phyloP scores from a whole-genome alignment of 2,888 invertebrate species.

The Neria commutata region DNA sequence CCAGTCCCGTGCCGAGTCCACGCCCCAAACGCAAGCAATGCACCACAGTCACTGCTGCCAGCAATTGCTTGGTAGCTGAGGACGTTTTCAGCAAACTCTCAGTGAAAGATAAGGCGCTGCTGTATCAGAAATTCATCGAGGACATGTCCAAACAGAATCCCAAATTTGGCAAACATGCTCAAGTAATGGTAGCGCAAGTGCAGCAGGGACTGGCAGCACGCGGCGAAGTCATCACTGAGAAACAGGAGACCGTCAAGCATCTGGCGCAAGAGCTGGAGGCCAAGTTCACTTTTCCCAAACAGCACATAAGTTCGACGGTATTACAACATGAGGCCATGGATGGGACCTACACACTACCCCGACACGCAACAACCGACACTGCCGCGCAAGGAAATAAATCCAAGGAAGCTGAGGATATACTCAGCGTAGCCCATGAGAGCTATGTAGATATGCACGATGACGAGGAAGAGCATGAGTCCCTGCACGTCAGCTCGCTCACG shows the following conservation, averaged over 20 bases:
- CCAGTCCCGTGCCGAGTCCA: slow-evolving; percentile 33
- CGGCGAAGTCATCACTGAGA: slow-evolving; percentile 44
- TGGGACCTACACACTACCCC: too few species aligned
- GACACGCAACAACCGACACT: slow-evolving; percentile 8
- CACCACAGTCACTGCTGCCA: slow-evolving; percentile 5
- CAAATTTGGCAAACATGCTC: slow-evolving; percentile 44
- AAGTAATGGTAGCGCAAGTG: slow-evolving; percentile 37
- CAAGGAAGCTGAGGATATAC: slow-evolving; percentile 23
- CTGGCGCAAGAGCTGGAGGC: slow-evolving; percentile 47
- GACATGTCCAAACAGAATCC: slow-evolving; percentile 51
- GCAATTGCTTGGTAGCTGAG: slow-evolving; percentile 49
- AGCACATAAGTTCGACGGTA: slow-evolving; percentile 3
- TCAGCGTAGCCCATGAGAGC: not conserved
- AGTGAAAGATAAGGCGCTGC: slow-evolving; percentile 54
- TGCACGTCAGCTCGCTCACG: slow-evolving; percentile 48
- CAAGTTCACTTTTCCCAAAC: slow-evolving; percentile 24
- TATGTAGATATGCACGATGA: not conserved
- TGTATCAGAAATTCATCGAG: slow-evolving; percentile 52
- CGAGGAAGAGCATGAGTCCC: slow-evolving; percentile 1
- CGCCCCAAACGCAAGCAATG: slow-evolving; percentile 10
- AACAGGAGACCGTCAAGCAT: slow-evolving; percentile 46
- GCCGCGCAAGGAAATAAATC: not conserved
- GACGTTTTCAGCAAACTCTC: slow-evolving; percentile 52
- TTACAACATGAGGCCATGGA: too few species aligned
- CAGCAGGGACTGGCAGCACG: slow-evolving; percentile 37